Base-by-base conservation (phyloP, 2,113 vertebrate genomes). In the Plecotus auritus region DNA sequence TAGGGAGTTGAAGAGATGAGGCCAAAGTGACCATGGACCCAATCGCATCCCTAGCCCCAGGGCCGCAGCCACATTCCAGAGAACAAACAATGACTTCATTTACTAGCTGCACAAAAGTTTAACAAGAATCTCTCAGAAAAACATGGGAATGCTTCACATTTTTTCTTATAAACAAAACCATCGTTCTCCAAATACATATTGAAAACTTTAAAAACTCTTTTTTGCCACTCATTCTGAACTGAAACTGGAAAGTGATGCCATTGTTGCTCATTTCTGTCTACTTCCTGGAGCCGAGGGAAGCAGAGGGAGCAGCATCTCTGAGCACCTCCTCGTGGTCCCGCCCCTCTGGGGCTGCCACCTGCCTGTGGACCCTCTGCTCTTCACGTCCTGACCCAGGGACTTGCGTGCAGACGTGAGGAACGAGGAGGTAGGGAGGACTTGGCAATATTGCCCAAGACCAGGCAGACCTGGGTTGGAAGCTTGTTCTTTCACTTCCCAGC, bases 11-110 rank as follows among this genome's bases (percentile, higher is more conserved):
- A 49, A 86, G 64, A 77, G n/a, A 80, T 30, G 61, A 10, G 9
- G 56, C 42, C 22, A 51, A 7, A 1, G 4, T 42, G 70, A 28
- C 56, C 4, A 4, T 28, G 42, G 70, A 32, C 13, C 42, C 23
- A 3, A 13, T 35, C 45, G 7, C 70, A 80, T 37, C 61, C n/a
- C 66, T 67, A 49, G 35, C 49, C 37, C 30, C 8, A 16, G 32
- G 51, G 85, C 66, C 42, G 72, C 54, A 89, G 84, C 82, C 56
- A 76, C 80, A 87, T 86, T 59, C 64, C 45, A 51, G 7, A 45
- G 78, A 91, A 89, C 72, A 95, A 97, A 95, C 95, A 91, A 80
- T n/a, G 91, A 90, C 56, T 93, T 95, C 54, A 94, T 96, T 96
- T 84, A 97, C 85, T 84, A 91, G 80, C 93, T 61, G 59, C 87